Evolutionary conservation across 2,888 invertebrate genomes (phyloP), one percentile per base, ranked within the genome.

Genomic region (Periphyllus acericola): DNA sequence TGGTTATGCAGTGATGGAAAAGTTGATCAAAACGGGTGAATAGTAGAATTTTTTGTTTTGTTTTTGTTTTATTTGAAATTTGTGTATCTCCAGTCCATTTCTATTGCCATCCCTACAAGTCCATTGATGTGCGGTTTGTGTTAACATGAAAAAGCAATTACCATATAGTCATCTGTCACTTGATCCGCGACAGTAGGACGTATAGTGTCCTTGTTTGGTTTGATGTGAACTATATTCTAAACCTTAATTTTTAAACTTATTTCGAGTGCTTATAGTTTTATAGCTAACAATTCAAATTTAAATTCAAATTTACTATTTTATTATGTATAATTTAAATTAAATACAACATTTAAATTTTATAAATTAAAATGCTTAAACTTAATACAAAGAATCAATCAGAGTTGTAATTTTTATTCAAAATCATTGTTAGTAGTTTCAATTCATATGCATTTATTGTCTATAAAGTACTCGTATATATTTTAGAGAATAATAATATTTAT

Each of bases 61-160:
- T 84, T 46, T 78, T 46, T 32, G 19, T 3, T 2, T n/a, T 19
- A 55, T n/a, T 83, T 36, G 19, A 29, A 75, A 21, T 29, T 32
- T 3, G 55, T n/a, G 46, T 17, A 68, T 68, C 32, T 85, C 68
- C 68, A 52, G 68, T 85, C 19, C 68, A 36, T 66, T 76, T 68
- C 25, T 46, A 68, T 68, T 75, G 40, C 25, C 40, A 55, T 21
- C 81, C 76, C 40, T 11, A 36, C n/a, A 52, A 55, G 83, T 76
- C 29, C 29, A 46, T 79, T 74, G 74, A 87, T 60, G 60, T 74
- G 60, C 8, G 79, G 66, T 81, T 66, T 66, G 87, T 81, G 80
- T 81, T 74, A 87, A 87, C 81, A 87, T 81, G 87, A 46, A 87
- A 87, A 87, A 81, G 74, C 87, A 87, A 87, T 87, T 87, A 87